Evolutionary conservation across 2,113 vertebrate species (phyloP).

Genomic region (Myanophis thanlyinensis): DNA sequence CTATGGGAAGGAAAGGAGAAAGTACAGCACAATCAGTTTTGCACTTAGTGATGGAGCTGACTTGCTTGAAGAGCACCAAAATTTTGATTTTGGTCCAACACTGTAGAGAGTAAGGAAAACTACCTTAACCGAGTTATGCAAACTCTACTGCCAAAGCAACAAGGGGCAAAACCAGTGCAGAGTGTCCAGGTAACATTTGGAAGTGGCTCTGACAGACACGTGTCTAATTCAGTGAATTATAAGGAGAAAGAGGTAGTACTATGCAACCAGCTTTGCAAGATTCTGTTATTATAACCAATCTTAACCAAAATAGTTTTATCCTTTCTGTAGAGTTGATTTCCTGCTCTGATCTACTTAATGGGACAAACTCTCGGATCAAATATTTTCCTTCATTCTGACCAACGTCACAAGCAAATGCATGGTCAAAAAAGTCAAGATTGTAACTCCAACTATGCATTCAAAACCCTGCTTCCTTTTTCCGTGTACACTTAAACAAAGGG

Average conservation of each 20-base stretch:
- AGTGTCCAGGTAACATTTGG: background rate
- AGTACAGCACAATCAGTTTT: background rate
- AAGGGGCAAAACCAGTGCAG: background rate
- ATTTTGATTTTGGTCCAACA: background rate
- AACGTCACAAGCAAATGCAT: background rate
- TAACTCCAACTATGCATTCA: background rate
- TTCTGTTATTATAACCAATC: background rate
- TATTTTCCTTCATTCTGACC: background rate
- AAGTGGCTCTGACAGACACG: background rate
- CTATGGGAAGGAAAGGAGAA: background rate
- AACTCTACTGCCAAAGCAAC: background rate
- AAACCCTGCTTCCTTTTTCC: background rate
- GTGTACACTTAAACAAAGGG: background rate
- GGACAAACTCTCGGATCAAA: background rate
- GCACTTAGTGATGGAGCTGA: background rate
- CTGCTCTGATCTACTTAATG: background rate
- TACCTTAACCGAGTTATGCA: background rate
- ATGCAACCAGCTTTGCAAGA: background rate
- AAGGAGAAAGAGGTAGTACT: background rate
- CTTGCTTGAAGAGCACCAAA: background rate
- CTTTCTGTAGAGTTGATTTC: background rate
- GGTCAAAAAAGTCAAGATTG: background rate
- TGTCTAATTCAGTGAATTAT: background rate
- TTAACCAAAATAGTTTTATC: background rate
- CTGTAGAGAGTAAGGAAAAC: background rate